Conservation (phyloP, 2,888 invertebrate species). For the Metellina segmentata region DNA sequence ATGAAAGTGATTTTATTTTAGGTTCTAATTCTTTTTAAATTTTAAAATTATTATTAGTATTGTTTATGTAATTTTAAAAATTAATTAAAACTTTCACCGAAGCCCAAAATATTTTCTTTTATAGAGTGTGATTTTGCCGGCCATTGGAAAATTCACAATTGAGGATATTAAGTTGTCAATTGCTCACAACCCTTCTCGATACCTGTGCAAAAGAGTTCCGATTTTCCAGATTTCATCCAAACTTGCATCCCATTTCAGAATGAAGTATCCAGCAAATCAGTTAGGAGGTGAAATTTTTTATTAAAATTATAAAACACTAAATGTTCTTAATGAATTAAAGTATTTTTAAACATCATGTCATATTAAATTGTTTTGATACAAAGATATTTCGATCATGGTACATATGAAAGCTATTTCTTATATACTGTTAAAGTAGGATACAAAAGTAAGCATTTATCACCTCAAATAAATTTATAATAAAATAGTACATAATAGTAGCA, state of each 20-base stretch:
- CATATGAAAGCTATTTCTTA: too few relatives aligned
- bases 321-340: too few relatives aligned
- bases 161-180: conserved; percentile 32
- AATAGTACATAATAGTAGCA: too few relatives aligned
- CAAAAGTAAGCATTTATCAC: too few relatives aligned
- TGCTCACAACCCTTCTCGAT: conserved; percentile 51
- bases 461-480: too few relatives aligned
- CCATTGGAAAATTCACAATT: conserved; percentile 43
- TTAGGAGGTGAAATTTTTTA: neutral
- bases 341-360: too few relatives aligned
- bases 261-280: conserved; percentile 1
- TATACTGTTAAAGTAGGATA: too few relatives aligned
- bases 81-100: too few relatives aligned
- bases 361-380: too few relatives aligned
- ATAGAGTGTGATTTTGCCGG: conserved; percentile 42
- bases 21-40: neutral
- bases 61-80: neutral
- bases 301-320: too few relatives aligned
- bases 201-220: neutral
- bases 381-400: too few relatives aligned
- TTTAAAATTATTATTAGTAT: neutral
- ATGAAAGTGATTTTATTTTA: neutral
- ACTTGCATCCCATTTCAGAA: conserved; percentile 30
- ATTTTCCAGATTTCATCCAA: conserved; percentile 25
- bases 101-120: neutral